phyloP scores from a whole-genome alignment of 2,888 invertebrate species.

The Tetranychus piercei region DNA sequence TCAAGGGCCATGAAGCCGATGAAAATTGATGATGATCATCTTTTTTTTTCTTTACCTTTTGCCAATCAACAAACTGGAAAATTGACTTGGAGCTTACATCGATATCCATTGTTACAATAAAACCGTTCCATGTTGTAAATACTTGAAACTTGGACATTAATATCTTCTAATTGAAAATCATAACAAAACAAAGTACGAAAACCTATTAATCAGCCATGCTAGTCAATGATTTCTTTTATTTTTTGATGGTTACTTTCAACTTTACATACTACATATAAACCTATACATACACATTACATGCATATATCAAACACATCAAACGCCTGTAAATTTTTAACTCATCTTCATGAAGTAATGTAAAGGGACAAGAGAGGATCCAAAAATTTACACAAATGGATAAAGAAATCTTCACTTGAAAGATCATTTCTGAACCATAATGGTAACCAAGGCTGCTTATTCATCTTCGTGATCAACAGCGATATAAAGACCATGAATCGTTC shows the following conservation, averaged over 20 bases:
- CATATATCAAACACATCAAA: not conserved
- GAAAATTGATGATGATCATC: not conserved
- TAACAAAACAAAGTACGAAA: not conserved
- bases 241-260: not conserved
- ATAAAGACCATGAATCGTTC: too few relatives aligned
- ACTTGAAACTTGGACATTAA: not conserved
- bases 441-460: too few relatives aligned
- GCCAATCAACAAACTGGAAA: not conserved
- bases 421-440: too few relatives aligned
- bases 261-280: not conserved
- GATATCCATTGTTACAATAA: not conserved
- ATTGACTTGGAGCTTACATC: not conserved
- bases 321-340: not conserved
- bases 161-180: not conserved
- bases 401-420: too few relatives aligned
- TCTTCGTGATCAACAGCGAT: too few relatives aligned
- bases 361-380: not conserved
- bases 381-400: not conserved
- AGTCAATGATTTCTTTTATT: not conserved
- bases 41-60: not conserved
- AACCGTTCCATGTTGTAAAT: not conserved
- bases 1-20: not conserved
- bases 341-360: not conserved
- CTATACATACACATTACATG: not conserved
- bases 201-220: not conserved